Conservation (phyloP, 2,797 vertebrate species). For the Sardinella longiceps region DNA sequence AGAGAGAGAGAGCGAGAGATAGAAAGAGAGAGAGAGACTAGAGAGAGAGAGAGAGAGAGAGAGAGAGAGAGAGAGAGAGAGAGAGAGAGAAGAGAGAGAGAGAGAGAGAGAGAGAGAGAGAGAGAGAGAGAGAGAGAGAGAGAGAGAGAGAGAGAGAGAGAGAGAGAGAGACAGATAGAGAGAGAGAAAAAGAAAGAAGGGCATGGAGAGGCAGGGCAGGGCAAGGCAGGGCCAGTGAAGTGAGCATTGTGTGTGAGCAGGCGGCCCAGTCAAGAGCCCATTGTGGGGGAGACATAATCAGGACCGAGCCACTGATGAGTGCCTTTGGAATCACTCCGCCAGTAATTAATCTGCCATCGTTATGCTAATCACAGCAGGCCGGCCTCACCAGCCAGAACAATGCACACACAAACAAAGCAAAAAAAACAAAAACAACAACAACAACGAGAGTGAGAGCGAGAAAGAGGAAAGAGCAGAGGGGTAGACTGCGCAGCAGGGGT, state of each 20-base stretch:
- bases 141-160: background rate
- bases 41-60: background rate
- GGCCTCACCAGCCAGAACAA: conserved; percentile 38
- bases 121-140: background rate
- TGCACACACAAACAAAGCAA: conserved; percentile 10
- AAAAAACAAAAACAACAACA: conserved; percentile 25
- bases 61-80: background rate
- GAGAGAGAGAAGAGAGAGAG: background rate
- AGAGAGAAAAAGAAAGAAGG: background rate
- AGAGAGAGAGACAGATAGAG: background rate
- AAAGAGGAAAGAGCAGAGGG: background rate
- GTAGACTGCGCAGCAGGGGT: background rate
- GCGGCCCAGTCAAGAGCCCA: conserved; percentile 30
- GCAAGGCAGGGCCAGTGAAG: background rate
- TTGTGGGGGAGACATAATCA: conserved; percentile 44
- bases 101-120: background rate
- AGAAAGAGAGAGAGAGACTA: background rate
- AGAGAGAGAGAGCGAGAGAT: too few relatives aligned
- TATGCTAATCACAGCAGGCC: conserved; percentile 46
- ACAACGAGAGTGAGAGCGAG: conserved; percentile 28
- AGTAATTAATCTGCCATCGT: conserved; percentile 36
- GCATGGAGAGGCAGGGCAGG: background rate
- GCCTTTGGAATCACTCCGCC: conserved; percentile 30
- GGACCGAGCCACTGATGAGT: conserved; percentile 41
- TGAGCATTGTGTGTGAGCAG: conserved; percentile 34